Evolutionary conservation across 2,113 vertebrate species (phyloP).

Genomic region (Pachyramphus minor): DNA sequence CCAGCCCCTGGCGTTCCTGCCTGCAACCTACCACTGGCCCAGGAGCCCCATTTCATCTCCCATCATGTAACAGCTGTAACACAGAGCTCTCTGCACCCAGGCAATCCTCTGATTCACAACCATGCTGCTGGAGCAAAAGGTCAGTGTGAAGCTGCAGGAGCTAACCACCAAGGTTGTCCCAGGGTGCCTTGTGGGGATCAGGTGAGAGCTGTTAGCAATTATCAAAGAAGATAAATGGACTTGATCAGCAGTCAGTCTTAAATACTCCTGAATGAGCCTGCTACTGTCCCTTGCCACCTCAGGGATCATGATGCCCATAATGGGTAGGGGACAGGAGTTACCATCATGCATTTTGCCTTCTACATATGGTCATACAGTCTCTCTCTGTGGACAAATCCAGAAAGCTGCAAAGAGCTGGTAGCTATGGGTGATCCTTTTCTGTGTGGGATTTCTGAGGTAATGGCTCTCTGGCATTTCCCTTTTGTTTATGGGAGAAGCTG

Average conservation of each 20-base stretch:
- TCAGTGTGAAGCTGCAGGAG: neutral
- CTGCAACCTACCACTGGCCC: neutral
- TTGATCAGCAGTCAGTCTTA: neutral
- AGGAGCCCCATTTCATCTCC: neutral
- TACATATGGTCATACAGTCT: neutral
- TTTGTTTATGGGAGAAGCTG: neutral
- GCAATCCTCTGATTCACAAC: neutral
- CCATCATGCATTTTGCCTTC: fast-evolving
- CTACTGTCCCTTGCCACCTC: fast-evolving
- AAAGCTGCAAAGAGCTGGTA: neutral
- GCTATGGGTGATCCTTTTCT: neutral
- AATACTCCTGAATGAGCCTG: neutral
- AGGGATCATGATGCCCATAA: fast-evolving
- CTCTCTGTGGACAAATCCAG: neutral
- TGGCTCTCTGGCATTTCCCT: neutral
- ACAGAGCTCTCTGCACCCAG: neutral
- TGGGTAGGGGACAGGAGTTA: neutral
- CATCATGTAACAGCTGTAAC: neutral
- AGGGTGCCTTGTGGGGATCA: neutral
- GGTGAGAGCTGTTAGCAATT: neutral
- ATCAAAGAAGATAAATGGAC: neutral
- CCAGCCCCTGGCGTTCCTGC: neutral
- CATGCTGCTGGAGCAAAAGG: neutral
- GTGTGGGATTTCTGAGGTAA: neutral
- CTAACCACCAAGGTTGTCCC: neutral